These are phyloP conservation scores for Galemys pyrenaicus DNA, from an alignment of 2,113 vertebrate genomes.

Conservation along the genomic window DNA sequence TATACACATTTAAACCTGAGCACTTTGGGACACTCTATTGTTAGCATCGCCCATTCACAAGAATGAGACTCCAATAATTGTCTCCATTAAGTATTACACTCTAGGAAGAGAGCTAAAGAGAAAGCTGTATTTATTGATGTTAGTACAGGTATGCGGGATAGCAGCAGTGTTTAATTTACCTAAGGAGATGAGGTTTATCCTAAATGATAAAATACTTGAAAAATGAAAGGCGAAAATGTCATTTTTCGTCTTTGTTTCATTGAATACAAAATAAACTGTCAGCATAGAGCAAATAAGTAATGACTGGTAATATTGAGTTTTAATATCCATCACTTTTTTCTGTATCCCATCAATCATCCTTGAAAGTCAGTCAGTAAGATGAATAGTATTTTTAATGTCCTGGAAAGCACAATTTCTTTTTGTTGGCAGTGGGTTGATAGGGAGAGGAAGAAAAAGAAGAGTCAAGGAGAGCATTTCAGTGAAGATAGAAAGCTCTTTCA, in stretches of 20 bases:
- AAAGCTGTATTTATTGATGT: background rate
- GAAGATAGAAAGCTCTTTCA: background rate
- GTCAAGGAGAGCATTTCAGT: background rate
- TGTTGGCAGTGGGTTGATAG: background rate
- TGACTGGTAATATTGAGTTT: conserved; percentile 72
- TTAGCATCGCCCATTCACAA: conserved; percentile 37
- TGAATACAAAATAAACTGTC: conserved; percentile 70
- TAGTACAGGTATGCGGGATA: background rate
- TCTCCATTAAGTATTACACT: conserved; percentile 38
- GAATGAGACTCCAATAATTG: background rate
- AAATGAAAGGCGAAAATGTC: conserved; percentile 52
- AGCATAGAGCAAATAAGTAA: conserved; percentile 67
- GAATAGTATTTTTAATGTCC: conserved; percentile 53
- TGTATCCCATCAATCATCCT: conserved; percentile 56
- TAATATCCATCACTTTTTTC: conserved; percentile 64
- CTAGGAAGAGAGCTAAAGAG: background rate
- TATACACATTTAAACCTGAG: conserved; percentile 24
- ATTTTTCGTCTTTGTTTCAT: conserved; percentile 70
- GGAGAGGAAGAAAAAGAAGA: background rate
- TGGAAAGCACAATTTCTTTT: conserved; percentile 47
- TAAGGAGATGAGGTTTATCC: conserved; percentile 18
- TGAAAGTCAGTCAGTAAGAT: conserved; percentile 66
- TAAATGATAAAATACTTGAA: conserved; percentile 60
- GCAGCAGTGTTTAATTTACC: conserved; percentile 17
- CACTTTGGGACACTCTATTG: conserved; percentile 5